Evolutionary conservation across 2,888 invertebrate genomes (phyloP).

Genomic region (Drosophila monieri): DNA sequence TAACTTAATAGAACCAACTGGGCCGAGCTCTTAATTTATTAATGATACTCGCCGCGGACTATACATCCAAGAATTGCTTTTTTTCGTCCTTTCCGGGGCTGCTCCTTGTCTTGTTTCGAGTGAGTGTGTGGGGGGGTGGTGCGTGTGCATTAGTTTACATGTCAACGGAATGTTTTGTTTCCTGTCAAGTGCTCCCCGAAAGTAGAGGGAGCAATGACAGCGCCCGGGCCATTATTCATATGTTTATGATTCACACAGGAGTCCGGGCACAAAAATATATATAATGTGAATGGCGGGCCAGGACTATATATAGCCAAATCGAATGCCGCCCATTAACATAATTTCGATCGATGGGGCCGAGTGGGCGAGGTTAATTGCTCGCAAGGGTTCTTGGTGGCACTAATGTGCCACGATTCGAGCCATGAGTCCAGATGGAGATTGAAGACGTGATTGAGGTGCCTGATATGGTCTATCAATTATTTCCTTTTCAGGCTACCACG

Average conservation of each 20-base stretch:
- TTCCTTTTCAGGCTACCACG: neutral
- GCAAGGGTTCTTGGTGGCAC: neutral
- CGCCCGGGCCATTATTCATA: constrained; percentile 34
- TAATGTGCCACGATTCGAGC: constrained; percentile 17
- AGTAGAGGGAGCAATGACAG: neutral
- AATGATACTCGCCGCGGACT: constrained; percentile 47
- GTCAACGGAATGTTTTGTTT: constrained; percentile 42
- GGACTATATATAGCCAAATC: constrained; percentile 20
- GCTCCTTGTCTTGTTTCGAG: constrained; percentile 36
- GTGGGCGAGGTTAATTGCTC: constrained; percentile 26
- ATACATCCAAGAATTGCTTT: constrained; percentile 3
- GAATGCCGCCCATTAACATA: constrained; percentile 30
- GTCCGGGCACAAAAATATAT: neutral
- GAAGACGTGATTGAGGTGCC: constrained; percentile 13
- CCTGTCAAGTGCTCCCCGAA: constrained; percentile 44
- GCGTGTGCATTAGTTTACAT: constrained; percentile 65
- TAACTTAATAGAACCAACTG: constrained; percentile 72
- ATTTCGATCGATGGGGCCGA: constrained; percentile 30
- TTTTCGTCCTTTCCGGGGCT: constrained; percentile 34
- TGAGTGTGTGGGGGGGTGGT: neutral
- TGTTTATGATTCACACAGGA: constrained; percentile 8
- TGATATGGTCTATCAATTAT: neutral
- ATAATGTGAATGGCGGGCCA: neutral
- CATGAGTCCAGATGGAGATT: constrained; percentile 6
- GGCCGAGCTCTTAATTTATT: constrained; percentile 62